phyloP scores from a whole-genome alignment of 64 coral and sea anemone genomes.

The Stichodactyla mertensii region DNA sequence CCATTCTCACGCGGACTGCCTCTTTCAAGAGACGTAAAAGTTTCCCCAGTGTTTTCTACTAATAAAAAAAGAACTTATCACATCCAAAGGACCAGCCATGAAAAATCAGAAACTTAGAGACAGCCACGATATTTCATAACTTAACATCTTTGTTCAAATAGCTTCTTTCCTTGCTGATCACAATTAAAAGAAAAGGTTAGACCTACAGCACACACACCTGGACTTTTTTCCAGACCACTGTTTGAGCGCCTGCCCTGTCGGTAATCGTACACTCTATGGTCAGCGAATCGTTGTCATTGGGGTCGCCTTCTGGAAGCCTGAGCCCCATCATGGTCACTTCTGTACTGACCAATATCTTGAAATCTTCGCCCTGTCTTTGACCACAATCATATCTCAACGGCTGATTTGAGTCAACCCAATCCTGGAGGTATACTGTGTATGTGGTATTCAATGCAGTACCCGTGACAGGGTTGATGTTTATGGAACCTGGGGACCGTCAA shows the following conservation, averaged over 20 bases:
- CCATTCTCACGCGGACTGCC: too few relatives aligned
- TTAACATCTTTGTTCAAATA: too few relatives aligned
- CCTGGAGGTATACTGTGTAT: conserved; percentile 7
- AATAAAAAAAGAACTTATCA: too few relatives aligned
- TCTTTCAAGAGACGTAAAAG: too few relatives aligned
- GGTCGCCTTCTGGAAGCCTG: conserved; percentile 31
- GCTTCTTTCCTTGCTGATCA: too few relatives aligned
- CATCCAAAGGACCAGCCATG: too few relatives aligned
- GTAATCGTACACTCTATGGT: neutral
- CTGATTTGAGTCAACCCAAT: conserved; percentile 29
- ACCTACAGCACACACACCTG: conserved; percentile 2
- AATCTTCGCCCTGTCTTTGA: neutral
- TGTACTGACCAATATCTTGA: neutral
- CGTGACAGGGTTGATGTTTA: neutral
- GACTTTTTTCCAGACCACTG: neutral
- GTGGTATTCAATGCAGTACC: conserved; percentile 38
- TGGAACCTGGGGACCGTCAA: neutral
- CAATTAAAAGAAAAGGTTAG: neutral
- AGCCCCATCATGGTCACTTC: neutral
- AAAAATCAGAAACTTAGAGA: too few relatives aligned
- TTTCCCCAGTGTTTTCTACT: too few relatives aligned
- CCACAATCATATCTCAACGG: conserved; percentile 30
- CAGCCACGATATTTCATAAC: too few relatives aligned
- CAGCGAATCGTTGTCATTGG: conserved; percentile 6
- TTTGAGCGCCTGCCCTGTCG: conserved; percentile 11